A percentile compares a stretch with the other conserved stretches of the same genome.
These are phyloP conservation scores for Cyclura pinguis DNA, from an alignment of 2,797 vertebrate species.

Conservation along the genomic window DNA sequence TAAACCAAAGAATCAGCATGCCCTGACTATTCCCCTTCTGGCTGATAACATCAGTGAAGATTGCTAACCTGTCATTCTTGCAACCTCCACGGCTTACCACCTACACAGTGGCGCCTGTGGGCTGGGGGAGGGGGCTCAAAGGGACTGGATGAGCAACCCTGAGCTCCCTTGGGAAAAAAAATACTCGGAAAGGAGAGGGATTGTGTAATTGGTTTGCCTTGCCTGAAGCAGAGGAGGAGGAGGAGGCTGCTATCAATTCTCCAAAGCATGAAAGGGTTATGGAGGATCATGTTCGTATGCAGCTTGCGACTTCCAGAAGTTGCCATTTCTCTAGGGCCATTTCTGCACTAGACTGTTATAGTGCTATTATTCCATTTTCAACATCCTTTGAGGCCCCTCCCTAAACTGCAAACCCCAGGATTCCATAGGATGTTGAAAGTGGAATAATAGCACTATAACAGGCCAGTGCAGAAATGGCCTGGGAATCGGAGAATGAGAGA, in stretches of 20 bases:
- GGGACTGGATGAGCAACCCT: neutral
- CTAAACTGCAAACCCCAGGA: no score
- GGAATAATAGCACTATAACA: no score
- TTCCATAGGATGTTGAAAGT: no score
- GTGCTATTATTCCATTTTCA: no score
- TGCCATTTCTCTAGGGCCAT: neutral
- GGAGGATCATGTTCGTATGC: neutral
- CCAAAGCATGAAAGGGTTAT: neutral
- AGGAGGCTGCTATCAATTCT: fast-evolving
- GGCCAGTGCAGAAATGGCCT: no score
- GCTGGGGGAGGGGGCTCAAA: constrained; percentile 56
- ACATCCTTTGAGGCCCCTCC: no score
- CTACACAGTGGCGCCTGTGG: constrained; percentile 50
- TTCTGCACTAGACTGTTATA: no score
- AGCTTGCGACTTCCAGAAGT: neutral
- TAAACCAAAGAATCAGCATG: constrained; percentile 53
- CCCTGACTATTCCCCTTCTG: constrained; percentile 54
- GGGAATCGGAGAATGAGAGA: neutral
- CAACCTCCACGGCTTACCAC: constrained; percentile 30
- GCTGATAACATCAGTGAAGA: constrained; percentile 35
- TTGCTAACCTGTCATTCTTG: constrained; percentile 48
- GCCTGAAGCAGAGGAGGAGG: constrained; percentile 36
- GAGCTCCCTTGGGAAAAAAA: constrained; percentile 35
- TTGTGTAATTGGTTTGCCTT: constrained; percentile 38
- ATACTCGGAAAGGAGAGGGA: constrained; percentile 19